phyloP scores from a whole-genome alignment of 2,888 invertebrate genomes.

The Pediacus dermestoides region DNA sequence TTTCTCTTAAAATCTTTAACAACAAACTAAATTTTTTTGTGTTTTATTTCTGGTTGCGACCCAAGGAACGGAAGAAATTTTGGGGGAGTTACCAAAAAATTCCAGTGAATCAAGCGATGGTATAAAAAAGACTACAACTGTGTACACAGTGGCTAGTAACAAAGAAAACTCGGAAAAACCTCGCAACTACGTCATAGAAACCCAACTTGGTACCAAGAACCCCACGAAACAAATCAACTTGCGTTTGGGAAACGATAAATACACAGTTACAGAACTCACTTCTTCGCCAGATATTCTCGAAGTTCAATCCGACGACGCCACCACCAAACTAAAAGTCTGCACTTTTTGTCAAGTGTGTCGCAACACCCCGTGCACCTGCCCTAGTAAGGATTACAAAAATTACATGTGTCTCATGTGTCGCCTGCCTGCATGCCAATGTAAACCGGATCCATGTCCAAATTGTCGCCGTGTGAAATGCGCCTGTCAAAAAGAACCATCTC shows the following conservation, averaged over 20 bases:
- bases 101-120: conserved; percentile 3
- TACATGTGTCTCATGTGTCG: no score
- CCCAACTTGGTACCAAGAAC: conserved; percentile 18
- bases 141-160: conserved; percentile 31
- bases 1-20: no score
- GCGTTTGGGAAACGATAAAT: background rate
- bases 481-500: conserved; percentile 1
- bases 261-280: background rate
- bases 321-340: background rate
- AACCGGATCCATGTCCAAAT: background rate
- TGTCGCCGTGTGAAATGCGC: conserved; percentile 1
- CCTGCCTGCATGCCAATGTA: no score
- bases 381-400: background rate
- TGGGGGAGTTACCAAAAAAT: conserved; percentile 2
- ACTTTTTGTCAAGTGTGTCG: background rate
- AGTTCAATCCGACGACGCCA: no score
- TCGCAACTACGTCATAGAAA: conserved; percentile 34
- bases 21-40: no score
- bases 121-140: conserved; percentile 32
- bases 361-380: background rate
- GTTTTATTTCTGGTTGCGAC: no score
- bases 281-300: background rate
- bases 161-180: conserved; percentile 8
- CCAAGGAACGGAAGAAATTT: no score
- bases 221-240: background rate